A percentile compares a stretch with the other conserved stretches of the same genome.
Conservation (phyloP, 2,113 vertebrate species). For the Turdus rufiventris region DNA sequence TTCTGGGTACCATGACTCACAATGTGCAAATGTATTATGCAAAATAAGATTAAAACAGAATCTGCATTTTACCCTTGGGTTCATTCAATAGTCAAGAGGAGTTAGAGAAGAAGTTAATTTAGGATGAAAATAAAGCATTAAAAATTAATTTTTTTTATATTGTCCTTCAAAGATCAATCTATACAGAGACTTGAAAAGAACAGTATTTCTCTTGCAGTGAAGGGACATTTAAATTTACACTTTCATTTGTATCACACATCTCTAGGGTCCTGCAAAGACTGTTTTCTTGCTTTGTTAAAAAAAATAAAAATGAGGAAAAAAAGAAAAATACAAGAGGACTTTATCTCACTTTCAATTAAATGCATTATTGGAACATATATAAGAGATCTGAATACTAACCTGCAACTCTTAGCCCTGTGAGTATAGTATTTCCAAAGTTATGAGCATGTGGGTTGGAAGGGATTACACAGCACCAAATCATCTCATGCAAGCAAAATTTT, state of each 20-base stretch:
- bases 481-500: constrained; percentile 65
- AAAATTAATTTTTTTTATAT: neutral
- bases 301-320: neutral
- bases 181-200: neutral
- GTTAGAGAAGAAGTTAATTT: constrained; percentile 64
- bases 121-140: constrained; percentile 57
- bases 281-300: neutral
- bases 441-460: constrained; percentile 27
- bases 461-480: constrained; percentile 40
- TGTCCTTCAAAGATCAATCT: neutral
- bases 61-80: constrained; percentile 64
- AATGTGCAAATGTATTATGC: constrained; percentile 63
- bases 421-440: constrained; percentile 24
- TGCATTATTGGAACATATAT: neutral
- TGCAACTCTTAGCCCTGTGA: neutral
- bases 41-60: constrained; percentile 68
- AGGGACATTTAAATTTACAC: neutral
- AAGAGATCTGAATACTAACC: neutral
- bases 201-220: too few species aligned
- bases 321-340: neutral
- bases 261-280: neutral
- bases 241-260: neutral
- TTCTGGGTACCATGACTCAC: constrained; percentile 65
- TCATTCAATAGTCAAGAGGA: constrained; percentile 63
- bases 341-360: neutral